A percentile compares a stretch with the other conserved stretches of the same genome.
Conservation (phyloP, 2,797 vertebrate genomes). For the Pseudotriccus pelzelni region DNA sequence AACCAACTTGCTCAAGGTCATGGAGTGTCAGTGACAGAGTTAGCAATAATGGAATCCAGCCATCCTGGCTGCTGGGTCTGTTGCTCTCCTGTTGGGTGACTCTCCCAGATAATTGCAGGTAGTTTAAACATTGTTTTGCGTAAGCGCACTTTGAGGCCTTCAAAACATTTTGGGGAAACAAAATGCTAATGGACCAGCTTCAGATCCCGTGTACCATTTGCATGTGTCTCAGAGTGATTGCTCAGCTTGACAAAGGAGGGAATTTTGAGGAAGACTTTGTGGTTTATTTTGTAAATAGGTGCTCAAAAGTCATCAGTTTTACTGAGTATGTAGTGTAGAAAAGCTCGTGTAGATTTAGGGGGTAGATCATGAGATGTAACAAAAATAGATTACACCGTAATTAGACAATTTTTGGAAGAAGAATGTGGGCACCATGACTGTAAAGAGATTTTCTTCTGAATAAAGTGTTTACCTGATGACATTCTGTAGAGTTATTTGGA, state of each 20-base stretch:
- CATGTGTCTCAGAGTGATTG: not conserved
- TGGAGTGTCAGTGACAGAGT: not conserved
- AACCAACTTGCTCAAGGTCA: slow-evolving; percentile 48
- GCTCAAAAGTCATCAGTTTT: not conserved
- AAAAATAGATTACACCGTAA: not conserved
- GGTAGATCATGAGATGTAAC: not conserved
- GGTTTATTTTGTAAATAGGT: not conserved
- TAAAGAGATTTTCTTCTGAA: not conserved
- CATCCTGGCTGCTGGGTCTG: not conserved
- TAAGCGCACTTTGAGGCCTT: not conserved
- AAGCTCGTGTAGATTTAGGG: not conserved
- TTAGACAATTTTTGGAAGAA: not conserved
- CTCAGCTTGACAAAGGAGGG: not conserved
- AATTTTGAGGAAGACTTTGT: not conserved
- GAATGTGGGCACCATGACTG: not conserved
- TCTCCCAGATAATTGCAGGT: slow-evolving; percentile 43
- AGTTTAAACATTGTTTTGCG: slow-evolving; percentile 39
- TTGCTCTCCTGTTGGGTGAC: not conserved
- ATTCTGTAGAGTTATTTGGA: slow-evolving; percentile 4
- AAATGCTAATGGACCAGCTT: not conserved
- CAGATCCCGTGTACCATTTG: not conserved
- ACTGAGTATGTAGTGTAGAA: not conserved
- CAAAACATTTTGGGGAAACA: not conserved
- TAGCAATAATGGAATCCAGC: slow-evolving; percentile 26
- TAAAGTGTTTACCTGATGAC: not conserved